phyloP scores from a whole-genome alignment of 2,888 invertebrate species.

The Platerodrilus igneus region DNA sequence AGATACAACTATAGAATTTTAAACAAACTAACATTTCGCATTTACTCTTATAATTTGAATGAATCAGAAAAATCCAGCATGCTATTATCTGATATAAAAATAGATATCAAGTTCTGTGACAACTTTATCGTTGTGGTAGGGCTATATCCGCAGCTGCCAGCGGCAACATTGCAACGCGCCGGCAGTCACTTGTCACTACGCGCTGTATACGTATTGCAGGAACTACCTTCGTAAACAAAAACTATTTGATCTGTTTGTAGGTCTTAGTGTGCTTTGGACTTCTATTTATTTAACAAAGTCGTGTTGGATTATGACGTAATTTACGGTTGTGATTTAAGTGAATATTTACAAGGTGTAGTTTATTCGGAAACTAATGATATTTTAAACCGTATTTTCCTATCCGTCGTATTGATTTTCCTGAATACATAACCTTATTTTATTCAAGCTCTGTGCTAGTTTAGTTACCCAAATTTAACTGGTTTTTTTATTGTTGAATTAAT shows the following conservation, averaged over 20 bases:
- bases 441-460: conserved; percentile 14
- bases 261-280: neutral
- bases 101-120: conserved; percentile 2
- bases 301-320: too few species aligned
- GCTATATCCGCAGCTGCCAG: conserved; percentile 27
- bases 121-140: conserved; percentile 23
- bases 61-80: neutral
- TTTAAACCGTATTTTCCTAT: too few species aligned
- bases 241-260: too few species aligned
- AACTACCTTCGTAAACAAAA: conserved; percentile 30
- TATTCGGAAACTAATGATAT: too few species aligned
- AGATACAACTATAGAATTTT: too few species aligned
- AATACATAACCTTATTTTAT: conserved; percentile 29
- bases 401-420: conserved; percentile 32
- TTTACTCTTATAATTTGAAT: neutral
- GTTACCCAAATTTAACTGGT: conserved; percentile 9
- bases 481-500: too few species aligned
- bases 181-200: conserved; percentile 31
- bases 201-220: conserved; percentile 22
- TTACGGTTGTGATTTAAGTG: too few species aligned
- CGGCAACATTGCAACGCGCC: conserved; percentile 40
- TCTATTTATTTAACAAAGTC: neutral
- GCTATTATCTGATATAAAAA: too few species aligned
- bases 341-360: too few species aligned
- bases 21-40: neutral